Evolutionary conservation across 2,113 vertebrate genomes (phyloP).

Genomic region (Eretmochelys imbricata): DNA sequence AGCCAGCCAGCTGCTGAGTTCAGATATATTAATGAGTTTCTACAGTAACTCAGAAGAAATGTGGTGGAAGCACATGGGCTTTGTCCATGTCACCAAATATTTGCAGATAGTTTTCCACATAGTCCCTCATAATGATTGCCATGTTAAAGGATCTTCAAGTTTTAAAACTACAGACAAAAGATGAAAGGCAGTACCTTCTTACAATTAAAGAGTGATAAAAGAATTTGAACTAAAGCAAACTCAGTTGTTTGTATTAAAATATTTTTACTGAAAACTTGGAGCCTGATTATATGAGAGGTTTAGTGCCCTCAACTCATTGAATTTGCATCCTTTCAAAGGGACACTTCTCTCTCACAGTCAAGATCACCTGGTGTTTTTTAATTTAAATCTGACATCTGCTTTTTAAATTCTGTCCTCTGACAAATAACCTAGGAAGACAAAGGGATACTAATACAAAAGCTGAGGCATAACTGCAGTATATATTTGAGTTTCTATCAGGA

Average conservation of each 20-base stretch:
- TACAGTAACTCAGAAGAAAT: accelerated
- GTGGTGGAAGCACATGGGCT: neutral
- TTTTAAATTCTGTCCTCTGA: neutral
- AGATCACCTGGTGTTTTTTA: neutral
- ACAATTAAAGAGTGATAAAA: neutral
- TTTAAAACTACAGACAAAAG: neutral
- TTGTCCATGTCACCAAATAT: neutral
- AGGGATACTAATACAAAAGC: neutral
- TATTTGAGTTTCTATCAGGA: neutral
- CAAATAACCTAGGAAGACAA: neutral
- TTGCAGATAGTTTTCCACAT: neutral
- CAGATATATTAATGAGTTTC: accelerated
- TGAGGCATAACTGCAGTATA: neutral
- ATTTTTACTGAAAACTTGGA: neutral
- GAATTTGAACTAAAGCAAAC: neutral
- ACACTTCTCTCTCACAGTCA: neutral
- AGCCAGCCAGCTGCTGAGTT: neutral
- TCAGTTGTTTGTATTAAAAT: neutral
- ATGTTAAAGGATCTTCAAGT: neutral
- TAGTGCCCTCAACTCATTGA: neutral
- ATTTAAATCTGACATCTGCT: neutral
- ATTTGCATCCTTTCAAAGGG: neutral
- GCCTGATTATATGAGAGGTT: neutral
- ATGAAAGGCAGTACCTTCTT: neutral
- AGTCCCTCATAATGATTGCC: neutral